Percentiles rank a stretch among this genome's conserved stretches.
phyloP scores from a whole-genome alignment of 2,797 vertebrate species.

The Pipistrellus nathusii region DNA sequence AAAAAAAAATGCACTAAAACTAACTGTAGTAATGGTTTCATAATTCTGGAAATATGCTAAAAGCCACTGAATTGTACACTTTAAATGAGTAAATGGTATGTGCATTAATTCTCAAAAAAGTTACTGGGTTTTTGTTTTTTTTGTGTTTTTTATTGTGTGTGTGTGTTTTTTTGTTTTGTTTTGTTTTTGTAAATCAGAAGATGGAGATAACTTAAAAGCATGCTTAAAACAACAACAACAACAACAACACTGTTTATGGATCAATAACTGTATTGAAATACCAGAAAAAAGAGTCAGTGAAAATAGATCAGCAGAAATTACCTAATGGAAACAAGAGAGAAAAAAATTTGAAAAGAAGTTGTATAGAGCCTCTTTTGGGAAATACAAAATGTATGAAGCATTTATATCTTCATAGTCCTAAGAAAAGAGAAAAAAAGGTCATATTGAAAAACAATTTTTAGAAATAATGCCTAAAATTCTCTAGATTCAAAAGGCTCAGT shows the following conservation, averaged over 20 bases:
- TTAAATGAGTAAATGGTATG: neutral
- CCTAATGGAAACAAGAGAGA: neutral
- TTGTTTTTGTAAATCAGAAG: neutral
- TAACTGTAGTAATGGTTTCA: neutral
- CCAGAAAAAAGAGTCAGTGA: neutral
- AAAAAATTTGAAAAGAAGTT: neutral
- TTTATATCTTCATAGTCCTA: neutral
- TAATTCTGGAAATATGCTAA: neutral
- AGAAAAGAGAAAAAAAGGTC: neutral
- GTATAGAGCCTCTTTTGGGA: neutral
- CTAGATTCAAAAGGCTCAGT: slow-evolving; percentile 13
- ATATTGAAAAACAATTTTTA: neutral
- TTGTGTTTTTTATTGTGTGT: too few relatives aligned
- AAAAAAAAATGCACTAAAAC: neutral
- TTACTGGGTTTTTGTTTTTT: neutral
- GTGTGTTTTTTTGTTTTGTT: too few relatives aligned
- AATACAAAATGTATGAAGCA: neutral
- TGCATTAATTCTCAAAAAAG: neutral
- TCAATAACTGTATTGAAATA: neutral
- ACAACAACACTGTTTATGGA: neutral
- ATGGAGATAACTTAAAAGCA: neutral
- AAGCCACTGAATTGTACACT: neutral
- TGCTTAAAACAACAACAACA: neutral
- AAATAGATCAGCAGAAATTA: neutral
- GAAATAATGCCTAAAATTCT: neutral